Conservation (phyloP, 2,113 vertebrate species). For the Cynocephalus volans region DNA sequence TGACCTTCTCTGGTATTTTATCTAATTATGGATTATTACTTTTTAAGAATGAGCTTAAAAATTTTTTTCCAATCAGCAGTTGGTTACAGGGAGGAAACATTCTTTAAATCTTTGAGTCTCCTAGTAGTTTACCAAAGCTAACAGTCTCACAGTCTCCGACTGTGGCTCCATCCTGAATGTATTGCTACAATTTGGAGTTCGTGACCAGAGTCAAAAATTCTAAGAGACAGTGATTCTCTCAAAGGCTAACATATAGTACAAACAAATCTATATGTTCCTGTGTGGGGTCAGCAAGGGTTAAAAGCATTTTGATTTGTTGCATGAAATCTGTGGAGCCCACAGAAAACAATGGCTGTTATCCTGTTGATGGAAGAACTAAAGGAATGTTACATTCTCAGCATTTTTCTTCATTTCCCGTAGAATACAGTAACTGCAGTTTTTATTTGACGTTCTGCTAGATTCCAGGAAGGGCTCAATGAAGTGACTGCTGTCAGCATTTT, state of each 20-base stretch:
- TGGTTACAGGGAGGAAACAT: constrained; percentile 6
- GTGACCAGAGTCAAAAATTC: constrained; percentile 7
- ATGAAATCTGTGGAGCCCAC: constrained; percentile 63
- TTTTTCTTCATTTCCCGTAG: constrained; percentile 93
- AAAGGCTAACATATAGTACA: background rate
- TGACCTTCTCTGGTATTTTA: constrained; percentile 1
- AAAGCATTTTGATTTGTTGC: constrained; percentile 64
- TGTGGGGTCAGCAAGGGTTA: constrained; percentile 48
- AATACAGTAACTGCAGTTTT: constrained; percentile 83
- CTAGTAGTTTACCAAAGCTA: constrained; percentile 45
- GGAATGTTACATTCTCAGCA: constrained; percentile 93
- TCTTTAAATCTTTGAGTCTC: background rate
- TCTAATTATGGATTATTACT: constrained; percentile 43
- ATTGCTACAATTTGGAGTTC: background rate
- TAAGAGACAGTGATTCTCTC: constrained; percentile 25
- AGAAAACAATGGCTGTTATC: constrained; percentile 92
- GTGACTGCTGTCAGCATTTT: constrained; percentile 87
- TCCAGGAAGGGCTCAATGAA: constrained; percentile 88
- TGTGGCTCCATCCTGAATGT: constrained; percentile 1
- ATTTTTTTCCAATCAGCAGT: background rate
- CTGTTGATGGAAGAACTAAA: constrained; percentile 90
- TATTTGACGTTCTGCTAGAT: constrained; percentile 90
- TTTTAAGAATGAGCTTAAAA: background rate
- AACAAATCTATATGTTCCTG: background rate
- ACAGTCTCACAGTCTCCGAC: background rate